These are phyloP conservation scores for Craterocephalus amniculus DNA, from an alignment of 2,797 vertebrate genomes.

Conservation along the genomic window DNA sequence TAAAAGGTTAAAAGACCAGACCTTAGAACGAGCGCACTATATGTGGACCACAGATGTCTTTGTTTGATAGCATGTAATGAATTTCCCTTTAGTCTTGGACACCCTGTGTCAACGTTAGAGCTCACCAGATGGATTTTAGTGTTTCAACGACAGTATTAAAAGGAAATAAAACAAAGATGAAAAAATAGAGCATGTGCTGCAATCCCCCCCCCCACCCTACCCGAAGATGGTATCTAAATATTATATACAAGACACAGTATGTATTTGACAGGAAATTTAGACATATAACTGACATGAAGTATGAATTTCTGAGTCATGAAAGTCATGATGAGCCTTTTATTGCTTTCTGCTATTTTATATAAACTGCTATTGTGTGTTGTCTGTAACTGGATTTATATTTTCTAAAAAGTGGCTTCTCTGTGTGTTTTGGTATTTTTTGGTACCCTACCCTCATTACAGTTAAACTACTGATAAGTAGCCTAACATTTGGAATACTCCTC, in stretches of 20 bases:
- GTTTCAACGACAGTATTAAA: background rate
- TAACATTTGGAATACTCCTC: too few species aligned
- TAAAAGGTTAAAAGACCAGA: slow-evolving; percentile 69
- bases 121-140: background rate
- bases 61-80: slow-evolving; percentile 33
- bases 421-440: too few species aligned
- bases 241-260: slow-evolving; percentile 50
- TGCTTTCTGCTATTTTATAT: too few species aligned
- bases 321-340: too few species aligned
- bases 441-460: too few species aligned
- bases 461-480: too few species aligned
- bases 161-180: background rate
- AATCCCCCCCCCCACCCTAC: slow-evolving; percentile 7
- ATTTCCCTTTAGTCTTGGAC: slow-evolving; percentile 13
- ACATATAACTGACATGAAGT: slow-evolving; percentile 46
- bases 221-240: slow-evolving; percentile 54
- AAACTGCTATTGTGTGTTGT: too few species aligned
- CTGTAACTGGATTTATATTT: too few species aligned
- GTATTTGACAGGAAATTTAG: slow-evolving; percentile 54
- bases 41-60: slow-evolving; percentile 50
- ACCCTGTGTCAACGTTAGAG: slow-evolving; percentile 13
- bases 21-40: slow-evolving; percentile 52
- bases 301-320: too few species aligned
- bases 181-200: slow-evolving; percentile 6
- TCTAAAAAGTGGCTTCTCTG: too few species aligned